Evolutionary conservation across 2,113 vertebrate genomes (phyloP), one percentile per base, ranked within the genome.

Genomic region (Seriola quinqueradiata): DNA sequence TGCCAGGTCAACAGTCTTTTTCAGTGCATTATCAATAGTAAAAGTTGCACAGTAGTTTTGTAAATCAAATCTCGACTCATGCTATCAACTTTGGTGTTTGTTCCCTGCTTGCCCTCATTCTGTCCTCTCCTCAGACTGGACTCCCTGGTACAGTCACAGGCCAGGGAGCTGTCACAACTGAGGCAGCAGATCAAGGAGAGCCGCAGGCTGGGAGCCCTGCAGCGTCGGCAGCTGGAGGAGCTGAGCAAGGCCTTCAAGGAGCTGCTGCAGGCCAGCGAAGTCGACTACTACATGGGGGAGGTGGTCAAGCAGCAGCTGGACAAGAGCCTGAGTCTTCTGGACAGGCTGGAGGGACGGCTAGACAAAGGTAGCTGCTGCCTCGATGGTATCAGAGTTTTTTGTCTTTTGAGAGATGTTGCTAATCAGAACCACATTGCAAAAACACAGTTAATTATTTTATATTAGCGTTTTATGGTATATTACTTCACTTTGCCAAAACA

Each of bases 171-270:
- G 85, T 98, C 96, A 40, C 94, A 96, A 61, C 96, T 98, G 17
- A 92, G 94, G 82, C 96, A 96, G 79, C 96, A 97, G 91, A 96
- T 98, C 80, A 96, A 96, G 90, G 96, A 97, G 63, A 95, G 96
- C 84, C 94, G 85, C 7, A 70, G 92, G 64, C 90, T 96, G 71
- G 97, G 96, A 66, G 91, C 80, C 25, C 46, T 95, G 75, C 98
- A 94, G 80, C 96, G 95, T 7, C 92, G 91, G 40, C 97, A 97
- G 82, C 86, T 98, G 89, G 92, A 48, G 75, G 95, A 95, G 82
- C 89, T 98, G 85, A 87, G 93, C 68, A 89, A 86, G 60, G 95
- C 96, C 1, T 97, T 99, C 50, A 96, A 95, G 93, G 96, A 98
- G 70, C 88, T 99, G 89, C 93, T 99, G 64, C 95, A 95, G 77